Base-by-base conservation (phyloP, 2,888 invertebrate genomes). In the Lithophane leautieri region DNA sequence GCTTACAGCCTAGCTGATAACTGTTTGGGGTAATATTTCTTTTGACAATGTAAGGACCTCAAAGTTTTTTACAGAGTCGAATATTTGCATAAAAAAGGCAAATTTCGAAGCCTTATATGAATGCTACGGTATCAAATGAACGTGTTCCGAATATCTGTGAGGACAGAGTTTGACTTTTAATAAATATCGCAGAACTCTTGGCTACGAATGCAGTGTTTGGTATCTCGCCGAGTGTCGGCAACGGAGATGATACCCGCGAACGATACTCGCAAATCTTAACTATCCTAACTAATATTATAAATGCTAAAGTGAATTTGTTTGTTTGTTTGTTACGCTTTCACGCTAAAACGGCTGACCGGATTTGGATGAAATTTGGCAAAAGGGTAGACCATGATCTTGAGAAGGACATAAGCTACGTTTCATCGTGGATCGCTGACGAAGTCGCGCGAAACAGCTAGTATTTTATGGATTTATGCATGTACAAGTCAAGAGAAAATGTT, bases 1-100 rank as follows among this genome's bases (percentile, higher is more conserved):
- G 65, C 76, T 67, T 61, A 66, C 62, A 61, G 68, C 16, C 67
- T 70, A 67, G 66, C 69, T 67, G 71, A 67, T 65, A 56, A 71
- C 71, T 82, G 54, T 78, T 84, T 62, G 52, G 73, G 56, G 19
- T 73, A 63, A 63, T 63, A 73, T 86, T 81, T 67, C 70, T 81
- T 78, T 83, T 80, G 71, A 72, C 67, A 81, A 70, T 81, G 56
- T 65, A 71, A 80, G 54, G 44, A 61, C 47, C 60, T 56, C 44
- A 63, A 85, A 76, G 73, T 73, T 72, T 85, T 78, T 86, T 76
- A 78, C 58, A 40, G 25, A 22, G 28, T 25, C 12, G 63, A 63
- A 75, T 73, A 77, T 74, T 78, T 78, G 69, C 73, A 70, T 76
- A 78, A 72, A 73, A 60, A 61, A 62, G 56, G 56, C 28, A 52